Percentiles rank a stretch among this genome's conserved stretches.
Evolutionary conservation across 92 coral and sea anemone species (phyloP).

Genomic region (Epizoanthus rinbou): DNA sequence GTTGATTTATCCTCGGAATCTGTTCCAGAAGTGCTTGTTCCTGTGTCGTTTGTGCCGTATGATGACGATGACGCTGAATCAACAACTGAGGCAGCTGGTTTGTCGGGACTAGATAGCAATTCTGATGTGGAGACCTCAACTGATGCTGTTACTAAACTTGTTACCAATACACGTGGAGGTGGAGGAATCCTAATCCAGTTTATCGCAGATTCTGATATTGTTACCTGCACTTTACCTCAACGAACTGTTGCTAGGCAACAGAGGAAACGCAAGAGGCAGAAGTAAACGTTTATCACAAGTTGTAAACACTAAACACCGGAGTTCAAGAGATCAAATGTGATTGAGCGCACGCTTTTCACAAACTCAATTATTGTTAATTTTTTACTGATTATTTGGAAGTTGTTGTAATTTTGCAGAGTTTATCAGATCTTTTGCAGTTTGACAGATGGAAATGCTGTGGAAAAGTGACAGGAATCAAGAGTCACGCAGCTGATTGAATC

Average conservation of each 20-base stretch:
- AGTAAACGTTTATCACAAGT: too few species aligned
- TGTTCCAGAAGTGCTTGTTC: neutral
- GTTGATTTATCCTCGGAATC: neutral
- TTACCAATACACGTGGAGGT: slow-evolving; percentile 9
- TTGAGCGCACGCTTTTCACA: too few species aligned
- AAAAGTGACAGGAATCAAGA: too few species aligned
- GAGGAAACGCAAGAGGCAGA: too few species aligned
- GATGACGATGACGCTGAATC: slow-evolving; percentile 3
- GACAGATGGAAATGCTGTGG: too few species aligned
- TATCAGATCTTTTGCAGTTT: too few species aligned
- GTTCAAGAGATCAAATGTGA: too few species aligned
- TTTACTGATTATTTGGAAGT: too few species aligned
- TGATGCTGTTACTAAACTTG: neutral
- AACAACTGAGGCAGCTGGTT: neutral
- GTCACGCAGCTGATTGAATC: neutral
- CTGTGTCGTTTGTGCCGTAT: slow-evolving; percentile 6
- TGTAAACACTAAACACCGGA: too few species aligned
- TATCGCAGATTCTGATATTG: neutral
- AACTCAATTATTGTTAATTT: too few species aligned
- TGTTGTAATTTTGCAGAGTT: too few species aligned
- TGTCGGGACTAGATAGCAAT: slow-evolving; percentile 1
- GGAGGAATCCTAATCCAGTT: slow-evolving; percentile 2
- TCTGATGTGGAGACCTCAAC: slow-evolving; percentile 1
- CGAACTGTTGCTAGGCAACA: neutral
- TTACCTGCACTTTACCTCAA: neutral